Percentiles rank a stretch among this genome's conserved stretches.
phyloP scores from a whole-genome alignment of 2,888 invertebrate species.

The Scotopteryx bipunctaria region DNA sequence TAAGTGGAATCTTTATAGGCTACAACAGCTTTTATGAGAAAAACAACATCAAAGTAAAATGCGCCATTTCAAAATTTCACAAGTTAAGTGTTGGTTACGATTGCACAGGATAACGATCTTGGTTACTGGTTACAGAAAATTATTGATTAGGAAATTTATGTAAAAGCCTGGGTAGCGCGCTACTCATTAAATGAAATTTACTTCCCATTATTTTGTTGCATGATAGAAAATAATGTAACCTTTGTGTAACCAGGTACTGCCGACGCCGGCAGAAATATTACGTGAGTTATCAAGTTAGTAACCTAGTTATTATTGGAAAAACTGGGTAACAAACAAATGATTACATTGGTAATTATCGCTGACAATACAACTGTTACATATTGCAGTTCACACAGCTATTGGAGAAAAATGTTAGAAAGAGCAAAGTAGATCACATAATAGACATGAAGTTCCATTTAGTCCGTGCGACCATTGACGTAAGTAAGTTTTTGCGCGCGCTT shows the following conservation, averaged over 20 bases:
- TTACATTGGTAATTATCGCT: conserved; percentile 10
- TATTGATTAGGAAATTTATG: neutral
- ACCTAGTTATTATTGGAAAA: conserved; percentile 18
- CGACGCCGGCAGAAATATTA: conserved; percentile 4
- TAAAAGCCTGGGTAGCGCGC: neutral
- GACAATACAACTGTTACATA: conserved; percentile 26
- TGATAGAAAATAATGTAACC: conserved; percentile 9
- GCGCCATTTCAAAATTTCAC: neutral
- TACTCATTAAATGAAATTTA: conserved; percentile 8
- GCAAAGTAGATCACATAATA: conserved; percentile 20
- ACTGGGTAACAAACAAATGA: conserved; percentile 9
- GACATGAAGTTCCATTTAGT: conserved; percentile 20
- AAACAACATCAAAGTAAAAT: neutral
- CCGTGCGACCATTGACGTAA: conserved; percentile 32
- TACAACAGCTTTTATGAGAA: neutral
- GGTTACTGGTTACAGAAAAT: neutral
- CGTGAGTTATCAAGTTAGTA: conserved; percentile 10
- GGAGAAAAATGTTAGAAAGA: conserved; percentile 26
- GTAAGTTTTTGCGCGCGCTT: conserved; percentile 41
- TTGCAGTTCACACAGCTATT: conserved; percentile 28
- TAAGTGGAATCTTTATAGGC: too few species aligned
- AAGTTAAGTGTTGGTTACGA: too few species aligned
- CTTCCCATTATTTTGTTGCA: conserved; percentile 13
- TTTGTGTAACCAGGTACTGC: conserved; percentile 13
- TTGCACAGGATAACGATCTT: too few species aligned